Conservation (phyloP, 1,140 invertebrate genomes). For the Drosophila oshimai region DNA sequence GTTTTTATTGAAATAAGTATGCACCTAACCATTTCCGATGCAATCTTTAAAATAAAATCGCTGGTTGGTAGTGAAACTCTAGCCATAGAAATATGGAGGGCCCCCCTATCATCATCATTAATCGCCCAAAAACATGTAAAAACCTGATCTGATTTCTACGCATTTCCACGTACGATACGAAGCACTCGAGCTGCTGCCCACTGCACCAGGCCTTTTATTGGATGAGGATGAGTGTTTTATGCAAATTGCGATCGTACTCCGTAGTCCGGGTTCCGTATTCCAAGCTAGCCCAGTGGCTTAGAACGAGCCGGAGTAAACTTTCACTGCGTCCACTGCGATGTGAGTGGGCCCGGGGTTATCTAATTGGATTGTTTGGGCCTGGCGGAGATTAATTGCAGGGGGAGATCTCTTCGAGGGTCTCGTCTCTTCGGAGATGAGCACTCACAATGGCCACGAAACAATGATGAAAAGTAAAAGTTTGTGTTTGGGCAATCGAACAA, state of each 20-base stretch:
- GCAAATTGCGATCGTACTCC: constrained; percentile 46
- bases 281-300: constrained; percentile 51
- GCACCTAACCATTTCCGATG: constrained; percentile 9
- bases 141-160: constrained; percentile 46
- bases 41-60: not conserved
- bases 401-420: constrained; percentile 42
- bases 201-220: constrained; percentile 8
- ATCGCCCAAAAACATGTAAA: not conserved
- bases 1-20: not conserved
- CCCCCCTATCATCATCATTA: not conserved
- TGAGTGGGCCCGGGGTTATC: constrained; percentile 42
- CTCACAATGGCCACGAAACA: constrained; percentile 38
- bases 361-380: constrained; percentile 50
- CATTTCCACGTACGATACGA: constrained; percentile 13
- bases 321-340: constrained; percentile 63
- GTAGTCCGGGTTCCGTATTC: not conserved
- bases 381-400: constrained; percentile 69
- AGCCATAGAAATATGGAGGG: not conserved
- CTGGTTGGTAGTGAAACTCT: not conserved
- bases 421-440: constrained; percentile 9
- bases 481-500: constrained; percentile 56
- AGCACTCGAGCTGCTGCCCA: constrained; percentile 8
- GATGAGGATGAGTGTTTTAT: constrained; percentile 39
- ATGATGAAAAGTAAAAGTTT: constrained; percentile 75
- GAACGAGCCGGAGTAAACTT: constrained; percentile 55